Base-by-base conservation (phyloP, 2,888 invertebrate genomes). In the Sminthurides aquaticus region DNA sequence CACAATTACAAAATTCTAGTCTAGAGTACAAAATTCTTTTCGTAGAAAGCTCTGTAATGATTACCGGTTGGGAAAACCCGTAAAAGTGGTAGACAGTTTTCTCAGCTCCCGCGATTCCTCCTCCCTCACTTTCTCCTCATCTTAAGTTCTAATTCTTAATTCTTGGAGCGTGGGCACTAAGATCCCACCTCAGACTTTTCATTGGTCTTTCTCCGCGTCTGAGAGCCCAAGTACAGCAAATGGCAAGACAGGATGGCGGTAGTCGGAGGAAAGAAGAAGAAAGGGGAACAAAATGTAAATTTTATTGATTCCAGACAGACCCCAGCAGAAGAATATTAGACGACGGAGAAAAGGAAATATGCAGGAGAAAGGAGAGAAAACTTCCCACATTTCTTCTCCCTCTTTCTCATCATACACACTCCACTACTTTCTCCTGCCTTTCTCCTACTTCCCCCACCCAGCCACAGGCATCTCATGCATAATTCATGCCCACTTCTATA, bases 221-320 rank as follows among this genome's bases (percentile, higher is more conserved):
- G 59, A 2, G 43, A 8, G 43, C 2, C 28, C 11, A 11, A n/a
- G 52, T n/a, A 25, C 11, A 57, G 8, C 27, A 57, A 27, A 27
- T 26, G 2, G 20, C 43, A 20, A 62, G 56, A 43, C 43, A 18
- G n/a, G 49, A 49, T 26, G 20, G 26, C 34, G 22, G 59, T 56
- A 62, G 43, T 61, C 28, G 25, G 57, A 58, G 52, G 27, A 57
- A 28, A 34, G 54, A 55, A 28, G 28, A 54, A 28, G 61, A 61
- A 25, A 56, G 43, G 56, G 57, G 63, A 67, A 67, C 60, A 67
- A 67, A 67, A 67, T 67, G 63, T 62, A 67, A 67, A 63, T 63
- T 67, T 60, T 67, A 67, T 67, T 57, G 67, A 67, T 67, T 64
- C 60, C 29, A 25, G 63, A 60, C 63, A 49, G 62, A 61, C 25